phyloP scores from a whole-genome alignment of 2,888 invertebrate species.

The Glyphotaelius pellucidus region DNA sequence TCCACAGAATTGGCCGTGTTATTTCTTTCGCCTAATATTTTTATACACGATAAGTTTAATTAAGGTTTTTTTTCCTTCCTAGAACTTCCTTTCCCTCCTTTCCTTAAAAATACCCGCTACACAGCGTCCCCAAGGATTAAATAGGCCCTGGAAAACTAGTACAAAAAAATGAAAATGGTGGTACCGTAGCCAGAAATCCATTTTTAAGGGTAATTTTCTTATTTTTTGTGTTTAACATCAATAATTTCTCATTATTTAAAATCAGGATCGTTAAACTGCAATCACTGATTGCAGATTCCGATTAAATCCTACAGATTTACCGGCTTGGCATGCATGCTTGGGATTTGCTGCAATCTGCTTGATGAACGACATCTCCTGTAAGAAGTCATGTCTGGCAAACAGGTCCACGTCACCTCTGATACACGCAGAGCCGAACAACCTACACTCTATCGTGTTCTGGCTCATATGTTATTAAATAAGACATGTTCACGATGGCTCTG shows the following conservation, averaged over 20 bases:
- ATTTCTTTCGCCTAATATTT: too few relatives aligned
- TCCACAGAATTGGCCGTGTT: too few relatives aligned
- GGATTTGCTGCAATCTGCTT: neutral
- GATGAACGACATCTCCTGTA: slow-evolving; percentile 28
- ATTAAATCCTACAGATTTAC: neutral
- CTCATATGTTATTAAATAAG: slow-evolving; percentile 19
- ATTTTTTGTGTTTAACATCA: neutral
- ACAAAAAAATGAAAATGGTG: too few relatives aligned
- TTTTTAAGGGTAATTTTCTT: too few relatives aligned
- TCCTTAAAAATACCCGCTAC: too few relatives aligned
- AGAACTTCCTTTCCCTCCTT: too few relatives aligned
- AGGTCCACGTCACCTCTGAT: neutral
- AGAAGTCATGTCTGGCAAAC: slow-evolving; percentile 36
- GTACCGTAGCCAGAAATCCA: too few relatives aligned
- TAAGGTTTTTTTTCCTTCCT: too few relatives aligned
- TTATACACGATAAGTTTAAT: too few relatives aligned
- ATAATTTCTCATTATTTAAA: neutral
- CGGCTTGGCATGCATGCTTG: neutral
- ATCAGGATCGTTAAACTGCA: neutral
- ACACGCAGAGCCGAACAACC: neutral
- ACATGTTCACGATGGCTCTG: neutral
- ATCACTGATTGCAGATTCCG: neutral
- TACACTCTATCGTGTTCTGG: slow-evolving; percentile 8
- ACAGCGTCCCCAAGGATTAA: too few relatives aligned
- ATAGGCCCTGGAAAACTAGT: too few relatives aligned